Evolutionary conservation across 2,113 vertebrate genomes (phyloP), one percentile per base, ranked within the genome.

Genomic region (Trematomus loennbergii): DNA sequence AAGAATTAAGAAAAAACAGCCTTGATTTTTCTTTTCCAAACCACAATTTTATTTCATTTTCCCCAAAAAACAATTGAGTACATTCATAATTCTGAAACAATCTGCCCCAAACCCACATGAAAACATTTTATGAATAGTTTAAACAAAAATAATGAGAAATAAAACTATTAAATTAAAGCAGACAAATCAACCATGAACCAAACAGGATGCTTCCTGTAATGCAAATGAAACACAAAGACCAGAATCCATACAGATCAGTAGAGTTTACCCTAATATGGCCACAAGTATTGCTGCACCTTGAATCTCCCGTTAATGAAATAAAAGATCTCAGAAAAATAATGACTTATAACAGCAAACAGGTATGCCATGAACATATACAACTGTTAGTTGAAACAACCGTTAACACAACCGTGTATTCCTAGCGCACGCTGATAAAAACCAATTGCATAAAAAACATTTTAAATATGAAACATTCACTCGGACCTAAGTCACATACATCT

Each of bases 1-100:
- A 18, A 57, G 48, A 49, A 65, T 83, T 4, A 29, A 29, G 29
- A 29, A 29, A 29, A 1, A 62, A 9, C 49, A 17, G 46, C 29
- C 29, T 29, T 29, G 29, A 29, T 29, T 2, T 53, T 15, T 12
- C 33, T 29, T 46, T 40, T 80, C 72, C 87, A 91, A 88, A 84
- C 78, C 78, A 84, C 82, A 84, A 64, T 90, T 94, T 93, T 93
- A 93, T 94, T 93, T 82, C 1, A 61, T 81, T 82, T 88, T 40
- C 53, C 72, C 50, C 79, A 62, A 69, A 67, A 71, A 90, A 69
- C 79, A 88, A 73, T 36, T 60, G 75, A 91, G 67, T 92, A 92
- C 90, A 91, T 92, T 92, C 87, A 84, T 71, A 48, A 84, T 52
- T 68, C 84, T 83, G 2, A 85, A 81, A 90, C 65, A 62, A 45